Conservation (phyloP, 2,113 vertebrate genomes). For the Erythrolamprus reginae region DNA sequence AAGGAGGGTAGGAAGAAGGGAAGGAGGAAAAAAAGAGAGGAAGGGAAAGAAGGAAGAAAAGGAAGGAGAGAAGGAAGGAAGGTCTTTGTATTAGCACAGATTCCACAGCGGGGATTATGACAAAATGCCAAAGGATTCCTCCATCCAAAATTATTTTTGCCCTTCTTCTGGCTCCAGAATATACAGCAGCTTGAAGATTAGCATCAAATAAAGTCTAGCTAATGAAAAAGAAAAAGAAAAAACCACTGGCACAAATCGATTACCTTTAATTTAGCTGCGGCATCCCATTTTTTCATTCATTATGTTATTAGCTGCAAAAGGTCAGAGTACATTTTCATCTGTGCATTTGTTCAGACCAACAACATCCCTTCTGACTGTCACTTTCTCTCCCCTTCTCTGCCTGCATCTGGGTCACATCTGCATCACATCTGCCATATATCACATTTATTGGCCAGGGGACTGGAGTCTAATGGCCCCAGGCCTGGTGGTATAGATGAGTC, state of each 20-base stretch:
- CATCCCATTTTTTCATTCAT: neutral
- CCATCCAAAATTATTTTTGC: neutral
- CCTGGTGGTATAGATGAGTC: no score
- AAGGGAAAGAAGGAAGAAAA: no score
- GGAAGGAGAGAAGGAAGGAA: neutral
- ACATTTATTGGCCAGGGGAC: no score
- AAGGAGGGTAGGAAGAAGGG: rapidly evolving
- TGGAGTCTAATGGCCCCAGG: no score
- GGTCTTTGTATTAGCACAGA: neutral
- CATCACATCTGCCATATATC: no score
- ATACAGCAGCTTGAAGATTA: neutral
- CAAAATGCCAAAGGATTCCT: neutral
- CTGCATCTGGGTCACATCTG: no score
- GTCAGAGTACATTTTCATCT: neutral
- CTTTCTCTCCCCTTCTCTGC: neutral
- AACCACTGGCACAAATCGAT: neutral
- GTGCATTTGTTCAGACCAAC: neutral
- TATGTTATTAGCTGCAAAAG: neutral
- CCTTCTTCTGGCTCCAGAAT: neutral
- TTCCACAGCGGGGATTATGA: neutral
- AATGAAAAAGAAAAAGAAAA: neutral
- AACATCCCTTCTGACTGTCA: neutral
- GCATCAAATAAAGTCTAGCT: neutral
- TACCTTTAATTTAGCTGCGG: neutral
- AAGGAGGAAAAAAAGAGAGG: no score